Evolutionary conservation across 1,140 invertebrate species (phyloP).

Genomic region (Diabrotica virgifera): DNA sequence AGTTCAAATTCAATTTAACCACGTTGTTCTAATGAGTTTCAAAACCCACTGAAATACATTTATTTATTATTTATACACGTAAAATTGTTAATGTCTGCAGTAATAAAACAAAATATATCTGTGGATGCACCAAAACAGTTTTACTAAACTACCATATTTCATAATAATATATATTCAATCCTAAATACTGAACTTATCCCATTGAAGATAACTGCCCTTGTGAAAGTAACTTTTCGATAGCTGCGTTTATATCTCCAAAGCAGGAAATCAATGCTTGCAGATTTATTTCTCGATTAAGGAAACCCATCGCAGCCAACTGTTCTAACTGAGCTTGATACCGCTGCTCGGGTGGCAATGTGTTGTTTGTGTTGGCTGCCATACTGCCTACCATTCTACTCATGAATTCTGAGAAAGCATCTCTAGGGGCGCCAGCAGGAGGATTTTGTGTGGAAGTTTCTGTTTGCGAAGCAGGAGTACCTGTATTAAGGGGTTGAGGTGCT

Average conservation of each 20-base stretch:
- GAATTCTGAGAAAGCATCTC: constrained; percentile 58
- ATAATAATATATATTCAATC: neutral
- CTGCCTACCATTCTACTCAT: constrained; percentile 87
- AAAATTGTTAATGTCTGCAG: too few relatives aligned
- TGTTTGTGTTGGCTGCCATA: constrained; percentile 59
- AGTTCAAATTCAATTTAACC: too few relatives aligned
- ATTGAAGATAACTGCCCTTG: constrained; percentile 77
- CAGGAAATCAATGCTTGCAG: constrained; percentile 95
- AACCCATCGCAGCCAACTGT: constrained; percentile 95
- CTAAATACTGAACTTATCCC: neutral
- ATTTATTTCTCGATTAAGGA: constrained; percentile 96
- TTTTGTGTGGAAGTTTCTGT: constrained; percentile 47
- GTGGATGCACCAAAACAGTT: too few relatives aligned
- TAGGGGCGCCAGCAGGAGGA: constrained; percentile 45
- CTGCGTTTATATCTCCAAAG: constrained; percentile 96
- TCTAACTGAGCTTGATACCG: constrained; percentile 94
- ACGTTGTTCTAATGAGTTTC: too few relatives aligned
- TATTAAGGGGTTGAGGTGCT: constrained; percentile 39
- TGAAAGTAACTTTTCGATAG: constrained; percentile 87
- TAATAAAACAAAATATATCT: too few relatives aligned
- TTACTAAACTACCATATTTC: too few relatives aligned
- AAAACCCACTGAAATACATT: too few relatives aligned
- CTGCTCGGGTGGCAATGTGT: constrained; percentile 84
- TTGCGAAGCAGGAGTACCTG: constrained; percentile 48
- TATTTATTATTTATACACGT: too few relatives aligned